Conservation (phyloP, 2,888 invertebrate genomes). For the Morpho helenor region DNA sequence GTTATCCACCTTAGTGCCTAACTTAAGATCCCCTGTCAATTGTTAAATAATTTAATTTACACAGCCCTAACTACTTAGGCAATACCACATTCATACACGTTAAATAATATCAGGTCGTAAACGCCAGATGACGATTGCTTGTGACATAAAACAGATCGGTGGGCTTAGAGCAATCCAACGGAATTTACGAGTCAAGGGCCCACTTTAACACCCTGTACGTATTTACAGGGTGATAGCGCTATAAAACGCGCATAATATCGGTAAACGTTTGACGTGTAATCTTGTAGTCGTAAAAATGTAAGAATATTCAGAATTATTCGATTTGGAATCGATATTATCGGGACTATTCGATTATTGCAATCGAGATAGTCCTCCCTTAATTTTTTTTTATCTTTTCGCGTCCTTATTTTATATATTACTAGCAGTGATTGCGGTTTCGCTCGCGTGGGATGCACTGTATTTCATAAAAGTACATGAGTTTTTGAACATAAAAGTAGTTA, state of each 20-base stretch:
- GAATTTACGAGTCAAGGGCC: constrained; percentile 65
- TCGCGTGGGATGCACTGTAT: too few species aligned
- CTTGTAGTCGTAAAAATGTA: constrained; percentile 40
- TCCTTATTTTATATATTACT: constrained; percentile 1
- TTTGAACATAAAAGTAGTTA: too few species aligned
- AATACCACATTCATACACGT: background rate
- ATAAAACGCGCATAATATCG: constrained; percentile 65
- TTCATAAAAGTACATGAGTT: too few species aligned
- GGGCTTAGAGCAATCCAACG: constrained; percentile 56
- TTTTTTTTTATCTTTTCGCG: background rate
- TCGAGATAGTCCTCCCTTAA: background rate
- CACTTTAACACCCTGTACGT: constrained; percentile 57
- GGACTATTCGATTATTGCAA: constrained; percentile 1
- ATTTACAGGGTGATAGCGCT: constrained; percentile 57
- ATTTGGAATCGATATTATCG: constrained; percentile 28
- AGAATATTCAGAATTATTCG: constrained; percentile 25
- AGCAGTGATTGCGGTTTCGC: too few species aligned
- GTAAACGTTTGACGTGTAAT: constrained; percentile 67
- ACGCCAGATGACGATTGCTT: constrained; percentile 58
- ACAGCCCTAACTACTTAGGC: too few species aligned
- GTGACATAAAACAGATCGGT: constrained; percentile 62
- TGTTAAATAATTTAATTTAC: too few species aligned
- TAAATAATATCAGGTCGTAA: constrained; percentile 38
- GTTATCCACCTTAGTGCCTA: too few species aligned
- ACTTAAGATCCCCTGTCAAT: too few species aligned